Conservation (phyloP, 2,797 vertebrate species). For the Austrolebias charrua region DNA sequence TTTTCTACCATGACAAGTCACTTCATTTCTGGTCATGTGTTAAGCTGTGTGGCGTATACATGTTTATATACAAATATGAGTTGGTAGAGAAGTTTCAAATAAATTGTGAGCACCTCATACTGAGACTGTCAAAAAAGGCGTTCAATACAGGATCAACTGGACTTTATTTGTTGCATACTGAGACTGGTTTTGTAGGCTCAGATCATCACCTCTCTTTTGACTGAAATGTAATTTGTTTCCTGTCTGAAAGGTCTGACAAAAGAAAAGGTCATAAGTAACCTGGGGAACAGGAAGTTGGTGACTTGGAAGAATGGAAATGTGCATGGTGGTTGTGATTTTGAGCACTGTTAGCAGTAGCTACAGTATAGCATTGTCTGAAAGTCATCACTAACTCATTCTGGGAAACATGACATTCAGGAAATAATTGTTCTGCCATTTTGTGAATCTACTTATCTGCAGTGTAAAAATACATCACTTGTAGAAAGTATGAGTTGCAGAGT, state of each 20-base stretch:
- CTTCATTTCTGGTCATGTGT: slow-evolving; percentile 31
- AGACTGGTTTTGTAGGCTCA: slow-evolving; percentile 45
- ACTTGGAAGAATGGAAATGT: slow-evolving; percentile 74
- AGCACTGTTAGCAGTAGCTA: slow-evolving; percentile 58
- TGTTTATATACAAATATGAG: slow-evolving; percentile 23
- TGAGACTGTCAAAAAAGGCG: too few relatives aligned
- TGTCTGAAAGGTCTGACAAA: slow-evolving; percentile 48
- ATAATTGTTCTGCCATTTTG: slow-evolving; percentile 68
- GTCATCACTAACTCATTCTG: slow-evolving; percentile 58
- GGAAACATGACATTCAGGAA: slow-evolving; percentile 77
- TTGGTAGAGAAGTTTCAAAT: slow-evolving; percentile 58
- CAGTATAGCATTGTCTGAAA: slow-evolving; percentile 41
- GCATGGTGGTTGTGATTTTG: slow-evolving; percentile 50
- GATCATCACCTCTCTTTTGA: slow-evolving; percentile 59
- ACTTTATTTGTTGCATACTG: too few relatives aligned
- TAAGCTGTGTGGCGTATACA: slow-evolving; percentile 1
- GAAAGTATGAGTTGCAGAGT: slow-evolving; percentile 36
- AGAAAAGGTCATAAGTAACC: slow-evolving; percentile 11
- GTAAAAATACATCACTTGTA: slow-evolving; percentile 44
- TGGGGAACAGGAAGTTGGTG: slow-evolving; percentile 27
- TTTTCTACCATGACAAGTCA: slow-evolving; percentile 29
- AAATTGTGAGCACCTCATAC: slow-evolving; percentile 42
- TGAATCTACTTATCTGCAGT: slow-evolving; percentile 49
- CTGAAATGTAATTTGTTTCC: slow-evolving; percentile 66
- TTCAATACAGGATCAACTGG: too few relatives aligned